These are phyloP conservation scores for Fukomys damarensis DNA, from an alignment of 2,113 vertebrate genomes.

Conservation along the genomic window DNA sequence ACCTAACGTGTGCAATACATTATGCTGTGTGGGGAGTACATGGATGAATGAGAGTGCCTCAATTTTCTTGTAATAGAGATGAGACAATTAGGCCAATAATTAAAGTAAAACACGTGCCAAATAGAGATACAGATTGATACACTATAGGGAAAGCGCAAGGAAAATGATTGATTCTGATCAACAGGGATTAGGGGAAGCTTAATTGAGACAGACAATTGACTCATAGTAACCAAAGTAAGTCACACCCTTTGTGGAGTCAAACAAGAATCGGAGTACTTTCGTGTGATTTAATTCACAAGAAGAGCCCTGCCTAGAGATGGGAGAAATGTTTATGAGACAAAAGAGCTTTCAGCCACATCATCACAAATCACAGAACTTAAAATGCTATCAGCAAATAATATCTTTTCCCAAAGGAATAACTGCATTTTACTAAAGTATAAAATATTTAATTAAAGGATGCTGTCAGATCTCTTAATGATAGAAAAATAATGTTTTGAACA, in stretches of 20 bases:
- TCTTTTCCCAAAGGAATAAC: conserved; percentile 5
- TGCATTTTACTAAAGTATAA: conserved; percentile 53
- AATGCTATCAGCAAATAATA: conserved; percentile 45
- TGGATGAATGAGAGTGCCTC: neutral
- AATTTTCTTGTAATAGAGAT: neutral
- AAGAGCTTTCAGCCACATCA: conserved; percentile 27
- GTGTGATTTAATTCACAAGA: conserved; percentile 32
- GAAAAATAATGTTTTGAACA: conserved; percentile 53
- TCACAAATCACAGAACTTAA: conserved; percentile 33
- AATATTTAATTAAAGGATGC: conserved; percentile 51
- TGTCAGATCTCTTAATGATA: conserved; percentile 16
- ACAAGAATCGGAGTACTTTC: conserved; percentile 28
- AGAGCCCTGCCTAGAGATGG: conserved; percentile 28
- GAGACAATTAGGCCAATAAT: conserved; percentile 3
- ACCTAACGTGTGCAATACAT: neutral
- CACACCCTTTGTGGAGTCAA: conserved; percentile 21
- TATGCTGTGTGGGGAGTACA: neutral
- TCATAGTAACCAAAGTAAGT: conserved; percentile 61
- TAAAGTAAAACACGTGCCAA: conserved; percentile 28
- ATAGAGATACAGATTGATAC: conserved; percentile 11
- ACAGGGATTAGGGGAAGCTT: conserved; percentile 25
- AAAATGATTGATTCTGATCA: conserved; percentile 58
- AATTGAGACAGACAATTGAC: neutral
- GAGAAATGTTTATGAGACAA: conserved; percentile 56
- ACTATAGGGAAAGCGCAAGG: neutral